Evolutionary conservation across 2,113 vertebrate genomes (phyloP).

Genomic region (Bos javanicus): DNA sequence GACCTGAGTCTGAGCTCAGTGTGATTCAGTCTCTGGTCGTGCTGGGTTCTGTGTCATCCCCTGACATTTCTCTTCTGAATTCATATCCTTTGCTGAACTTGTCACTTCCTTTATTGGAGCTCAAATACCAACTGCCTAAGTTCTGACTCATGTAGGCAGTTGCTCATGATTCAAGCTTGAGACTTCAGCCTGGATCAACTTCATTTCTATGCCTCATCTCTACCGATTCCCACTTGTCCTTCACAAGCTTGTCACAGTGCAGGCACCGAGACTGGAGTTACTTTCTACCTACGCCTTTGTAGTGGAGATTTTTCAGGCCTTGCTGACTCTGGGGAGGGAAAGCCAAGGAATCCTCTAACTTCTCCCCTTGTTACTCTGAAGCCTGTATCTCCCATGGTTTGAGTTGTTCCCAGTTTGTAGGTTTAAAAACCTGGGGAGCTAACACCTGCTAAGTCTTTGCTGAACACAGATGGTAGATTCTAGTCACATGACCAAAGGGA

Average conservation of each 20-base stretch:
- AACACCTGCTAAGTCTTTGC: not conserved
- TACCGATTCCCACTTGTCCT: not conserved
- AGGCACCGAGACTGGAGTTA: not conserved
- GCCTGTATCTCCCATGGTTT: not conserved
- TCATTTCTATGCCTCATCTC: not conserved
- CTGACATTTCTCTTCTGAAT: not conserved
- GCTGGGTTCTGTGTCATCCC: not conserved
- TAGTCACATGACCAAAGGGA: not conserved
- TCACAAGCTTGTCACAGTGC: not conserved
- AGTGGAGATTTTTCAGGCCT: not conserved
- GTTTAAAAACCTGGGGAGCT: not conserved
- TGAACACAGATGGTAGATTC: not conserved
- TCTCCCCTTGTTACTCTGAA: not conserved
- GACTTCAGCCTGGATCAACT: not conserved
- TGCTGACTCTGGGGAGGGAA: not conserved
- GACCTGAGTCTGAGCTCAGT: not conserved
- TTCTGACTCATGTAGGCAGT: slow-evolving; percentile 11
- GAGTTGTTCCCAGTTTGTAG: not conserved
- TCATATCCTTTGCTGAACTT: not conserved
- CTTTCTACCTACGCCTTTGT: not conserved
- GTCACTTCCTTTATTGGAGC: slow-evolving; percentile 32
- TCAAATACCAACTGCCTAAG: not conserved
- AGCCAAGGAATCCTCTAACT: not conserved
- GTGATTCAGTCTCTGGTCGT: slow-evolving; percentile 6
- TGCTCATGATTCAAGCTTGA: not conserved